A percentile compares a stretch with the other conserved stretches of the same genome.
Evolutionary conservation across 2,113 vertebrate species (phyloP).

Genomic region (Chroicocephalus ridibundus): DNA sequence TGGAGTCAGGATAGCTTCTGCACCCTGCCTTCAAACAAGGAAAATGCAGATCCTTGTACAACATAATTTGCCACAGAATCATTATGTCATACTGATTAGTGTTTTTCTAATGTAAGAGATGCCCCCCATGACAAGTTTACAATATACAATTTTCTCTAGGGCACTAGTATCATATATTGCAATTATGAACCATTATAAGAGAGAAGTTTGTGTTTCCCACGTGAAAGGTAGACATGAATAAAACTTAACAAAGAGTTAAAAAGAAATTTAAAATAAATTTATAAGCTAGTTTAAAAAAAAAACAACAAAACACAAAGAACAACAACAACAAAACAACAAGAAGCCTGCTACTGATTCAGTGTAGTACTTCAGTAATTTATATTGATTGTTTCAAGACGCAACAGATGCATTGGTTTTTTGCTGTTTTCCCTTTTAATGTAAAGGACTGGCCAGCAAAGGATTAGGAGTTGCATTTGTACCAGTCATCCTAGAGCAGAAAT

Average conservation of each 20-base stretch:
- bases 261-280: neutral
- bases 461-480: neutral
- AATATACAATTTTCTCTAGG: neutral
- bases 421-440: neutral
- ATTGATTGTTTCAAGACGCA: neutral
- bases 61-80: neutral
- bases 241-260: neutral
- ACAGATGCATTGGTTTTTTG: neutral
- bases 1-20: neutral
- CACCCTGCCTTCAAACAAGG: neutral
- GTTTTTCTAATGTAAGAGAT: neutral
- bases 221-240: neutral
- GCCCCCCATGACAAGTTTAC: neutral
- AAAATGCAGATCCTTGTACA: neutral
- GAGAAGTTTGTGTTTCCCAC: neutral
- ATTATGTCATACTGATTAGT: neutral
- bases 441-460: neutral
- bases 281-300: neutral
- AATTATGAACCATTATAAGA: neutral
- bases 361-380: neutral
- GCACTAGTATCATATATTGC: neutral
- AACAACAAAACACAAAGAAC: neutral
- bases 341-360: neutral
- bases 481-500: neutral
- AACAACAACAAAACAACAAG: neutral